Percentiles rank a stretch among this genome's conserved stretches.
phyloP scores from a whole-genome alignment of 2,888 invertebrate species.

The Venusia cambrica region DNA sequence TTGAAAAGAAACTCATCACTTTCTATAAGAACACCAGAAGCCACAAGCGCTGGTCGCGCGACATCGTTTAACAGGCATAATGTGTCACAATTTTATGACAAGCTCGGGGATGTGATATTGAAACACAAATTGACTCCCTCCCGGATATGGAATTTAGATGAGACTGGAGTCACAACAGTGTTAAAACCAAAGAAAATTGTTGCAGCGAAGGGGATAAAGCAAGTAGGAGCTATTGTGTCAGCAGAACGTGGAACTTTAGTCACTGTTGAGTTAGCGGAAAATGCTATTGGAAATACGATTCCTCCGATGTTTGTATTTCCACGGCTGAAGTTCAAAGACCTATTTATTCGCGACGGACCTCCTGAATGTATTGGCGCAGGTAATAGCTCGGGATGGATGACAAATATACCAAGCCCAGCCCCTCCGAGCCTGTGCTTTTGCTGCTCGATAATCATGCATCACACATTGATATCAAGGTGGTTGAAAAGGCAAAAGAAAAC shows the following conservation, averaged over 20 bases:
- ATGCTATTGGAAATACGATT: slow-evolving; percentile 15
- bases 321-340: slow-evolving; percentile 13
- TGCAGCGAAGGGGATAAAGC: slow-evolving; percentile 34
- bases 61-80: slow-evolving; percentile 37
- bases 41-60: slow-evolving; percentile 34
- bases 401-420: slow-evolving; percentile 8
- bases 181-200: slow-evolving; percentile 34
- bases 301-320: slow-evolving; percentile 22
- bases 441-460: slow-evolving; percentile 12
- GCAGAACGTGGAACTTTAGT: slow-evolving; percentile 10
- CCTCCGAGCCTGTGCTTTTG: slow-evolving; percentile 3
- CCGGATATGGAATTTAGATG: slow-evolving; percentile 30
- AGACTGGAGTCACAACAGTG: slow-evolving; percentile 33
- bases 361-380: neutral
- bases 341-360: slow-evolving; percentile 18
- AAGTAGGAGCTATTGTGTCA: slow-evolving; percentile 29
- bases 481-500: slow-evolving; percentile 10
- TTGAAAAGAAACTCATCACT: slow-evolving; percentile 32
- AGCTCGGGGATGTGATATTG: slow-evolving; percentile 32
- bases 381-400: slow-evolving; percentile 5
- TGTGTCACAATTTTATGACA: no score
- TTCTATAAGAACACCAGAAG: slow-evolving; percentile 34
- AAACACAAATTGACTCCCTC: slow-evolving; percentile 26
- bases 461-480: slow-evolving; percentile 10
- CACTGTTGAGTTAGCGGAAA: slow-evolving; percentile 10